Conservation (phyloP, 2,797 vertebrate species). For the Lithobates pipiens region DNA sequence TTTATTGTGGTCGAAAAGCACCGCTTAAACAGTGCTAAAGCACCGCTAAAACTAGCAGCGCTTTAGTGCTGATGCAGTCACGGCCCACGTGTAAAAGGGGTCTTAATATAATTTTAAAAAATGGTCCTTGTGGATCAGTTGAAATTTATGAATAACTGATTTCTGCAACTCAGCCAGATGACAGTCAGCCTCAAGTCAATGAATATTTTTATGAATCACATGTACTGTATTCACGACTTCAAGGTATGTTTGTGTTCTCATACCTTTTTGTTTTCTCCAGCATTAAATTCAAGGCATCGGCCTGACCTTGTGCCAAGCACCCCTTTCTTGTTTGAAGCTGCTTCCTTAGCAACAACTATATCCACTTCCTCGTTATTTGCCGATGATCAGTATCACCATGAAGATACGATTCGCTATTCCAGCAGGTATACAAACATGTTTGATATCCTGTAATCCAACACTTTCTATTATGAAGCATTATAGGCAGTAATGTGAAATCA, state of each 20-base stretch:
- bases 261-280: slow-evolving; percentile 61
- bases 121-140: too few relatives aligned
- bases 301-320: slow-evolving; percentile 80
- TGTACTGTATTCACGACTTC: too few relatives aligned
- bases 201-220: neutral
- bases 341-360: slow-evolving; percentile 80
- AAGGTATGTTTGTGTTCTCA: neutral
- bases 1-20: too few relatives aligned
- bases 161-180: too few relatives aligned
- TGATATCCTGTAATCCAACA: neutral
- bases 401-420: slow-evolving; percentile 72
- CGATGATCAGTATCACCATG: slow-evolving; percentile 71
- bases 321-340: slow-evolving; percentile 78
- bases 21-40: too few relatives aligned
- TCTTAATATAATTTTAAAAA: too few relatives aligned
- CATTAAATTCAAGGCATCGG: slow-evolving; percentile 71
- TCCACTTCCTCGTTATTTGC: slow-evolving; percentile 79
- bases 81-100: too few relatives aligned
- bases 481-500: neutral
- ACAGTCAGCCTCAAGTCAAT: neutral
- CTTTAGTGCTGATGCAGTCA: too few relatives aligned
- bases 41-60: too few relatives aligned
- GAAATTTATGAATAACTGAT: too few relatives aligned
- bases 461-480: neutral
- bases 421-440: slow-evolving; percentile 74